Base-by-base conservation (phyloP, 2,888 invertebrate species). In the Ptilodon capucinus region DNA sequence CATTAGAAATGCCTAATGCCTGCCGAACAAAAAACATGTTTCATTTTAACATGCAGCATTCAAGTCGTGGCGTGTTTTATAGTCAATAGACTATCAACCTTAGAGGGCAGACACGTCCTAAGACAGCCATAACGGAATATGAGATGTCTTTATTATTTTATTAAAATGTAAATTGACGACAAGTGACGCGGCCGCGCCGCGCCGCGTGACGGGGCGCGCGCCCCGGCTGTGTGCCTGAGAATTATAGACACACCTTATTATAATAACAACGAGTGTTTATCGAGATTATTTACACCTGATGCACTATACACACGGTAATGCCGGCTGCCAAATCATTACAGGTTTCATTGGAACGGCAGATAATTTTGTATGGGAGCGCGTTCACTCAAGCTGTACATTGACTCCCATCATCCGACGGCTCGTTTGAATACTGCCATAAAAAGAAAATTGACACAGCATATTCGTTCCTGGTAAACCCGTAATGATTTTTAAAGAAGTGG, bases 131-230 rank as follows among this genome's bases (percentile, higher is more conserved):
- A 74, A 74, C 74, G 73, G 68, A 58, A 64, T 59, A 68, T 65
- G 64, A 68, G 57, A 73, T 66, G 65, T 59, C 69, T 73, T 73
- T 70, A 73, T 73, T 70, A 73, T 69, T 42, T 19, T 32, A 79
- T 79, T 77, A 73, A 78, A 78, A 80, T 80, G 77, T 76, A 77
- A 80, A 79, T 79, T 64, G 71, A 68, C 71, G 76, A 75, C 77
- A 71, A 68, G 71, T 73, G 71, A 72, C 63, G 72, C 63, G 62
- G 57, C 47, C 72, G 71, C 25, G 7, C 71, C 63, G 72, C 35
- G 35, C 17, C 35, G 51, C 57, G 58, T 60, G 64, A 57, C 50
- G 53, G 57, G 38, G 38, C 25, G 38, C 41, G 44, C 64, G 63
- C 68, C 54, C 49, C 58, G 47, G 60, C 60, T 58, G 52, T 51